phyloP scores from a whole-genome alignment of 2,888 invertebrate species.

The Phorcus lineatus region DNA sequence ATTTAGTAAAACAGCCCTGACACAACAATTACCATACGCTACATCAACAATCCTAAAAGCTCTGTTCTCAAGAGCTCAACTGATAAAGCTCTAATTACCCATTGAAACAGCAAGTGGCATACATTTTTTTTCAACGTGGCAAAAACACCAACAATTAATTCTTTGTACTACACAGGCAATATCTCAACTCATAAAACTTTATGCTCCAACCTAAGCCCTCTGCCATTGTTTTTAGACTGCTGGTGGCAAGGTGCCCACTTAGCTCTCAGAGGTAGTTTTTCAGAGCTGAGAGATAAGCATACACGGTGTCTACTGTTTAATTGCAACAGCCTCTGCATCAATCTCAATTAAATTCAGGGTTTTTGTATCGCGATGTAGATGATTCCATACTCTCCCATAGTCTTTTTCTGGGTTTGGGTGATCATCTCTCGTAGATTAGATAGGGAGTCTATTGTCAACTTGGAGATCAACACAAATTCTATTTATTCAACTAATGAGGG shows the following conservation, averaged over 20 bases:
- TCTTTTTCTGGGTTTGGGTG: too few relatives aligned
- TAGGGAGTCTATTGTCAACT: too few relatives aligned
- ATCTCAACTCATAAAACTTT: background rate
- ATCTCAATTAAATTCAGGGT: conserved; percentile 5
- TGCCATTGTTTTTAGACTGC: background rate
- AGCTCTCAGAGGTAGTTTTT: background rate
- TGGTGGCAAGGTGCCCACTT: background rate
- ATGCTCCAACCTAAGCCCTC: background rate
- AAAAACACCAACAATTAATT: background rate
- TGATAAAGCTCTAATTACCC: conserved; percentile 1
- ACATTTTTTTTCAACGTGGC: background rate
- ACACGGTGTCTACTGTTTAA: background rate
- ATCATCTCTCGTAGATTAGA: too few relatives aligned
- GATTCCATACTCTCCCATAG: too few relatives aligned
- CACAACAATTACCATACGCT: too few relatives aligned
- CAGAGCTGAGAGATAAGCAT: conserved; percentile 9
- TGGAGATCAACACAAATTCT: too few relatives aligned
- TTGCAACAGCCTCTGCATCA: background rate
- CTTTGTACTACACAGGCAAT: conserved; percentile 1
- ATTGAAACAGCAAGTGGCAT: conserved; percentile 8
- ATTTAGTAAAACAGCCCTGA: too few relatives aligned
- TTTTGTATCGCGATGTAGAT: background rate
- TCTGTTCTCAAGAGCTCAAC: background rate
- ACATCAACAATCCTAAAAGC: too few relatives aligned
- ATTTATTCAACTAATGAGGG: too few relatives aligned